A percentile compares a stretch with the other conserved stretches of the same genome.
Evolutionary conservation across 1,140 invertebrate genomes (phyloP).

Genomic region (Yoshiicerus persimilis): DNA sequence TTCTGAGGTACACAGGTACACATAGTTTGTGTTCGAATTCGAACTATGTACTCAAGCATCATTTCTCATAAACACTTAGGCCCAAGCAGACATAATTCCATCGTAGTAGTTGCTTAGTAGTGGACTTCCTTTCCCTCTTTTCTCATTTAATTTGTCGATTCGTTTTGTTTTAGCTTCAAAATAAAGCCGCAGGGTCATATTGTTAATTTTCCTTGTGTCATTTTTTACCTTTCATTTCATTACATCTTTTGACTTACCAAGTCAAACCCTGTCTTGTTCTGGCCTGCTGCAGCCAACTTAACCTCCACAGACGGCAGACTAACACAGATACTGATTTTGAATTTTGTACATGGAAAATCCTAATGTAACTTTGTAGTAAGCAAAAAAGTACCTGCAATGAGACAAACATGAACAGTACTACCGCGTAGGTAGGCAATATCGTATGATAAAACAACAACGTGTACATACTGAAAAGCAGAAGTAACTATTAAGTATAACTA

Average conservation of each 20-base stretch:
- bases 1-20: neutral
- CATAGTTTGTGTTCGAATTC: neutral
- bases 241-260: neutral
- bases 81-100: neutral
- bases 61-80: neutral
- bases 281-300: neutral
- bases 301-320: neutral
- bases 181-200: constrained; percentile 30
- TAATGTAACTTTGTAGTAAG: neutral
- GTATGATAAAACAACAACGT: too few species aligned
- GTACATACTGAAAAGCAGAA: too few species aligned
- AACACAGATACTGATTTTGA: neutral
- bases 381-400: neutral
- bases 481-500: too few species aligned
- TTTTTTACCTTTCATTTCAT: constrained; percentile 37
- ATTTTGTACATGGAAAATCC: neutral
- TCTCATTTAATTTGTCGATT: constrained; percentile 25
- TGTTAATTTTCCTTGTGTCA: constrained; percentile 44
- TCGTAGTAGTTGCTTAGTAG: neutral
- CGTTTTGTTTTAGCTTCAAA: constrained; percentile 30
- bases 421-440: neutral
- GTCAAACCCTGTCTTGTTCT: neutral
- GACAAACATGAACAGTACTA: neutral
- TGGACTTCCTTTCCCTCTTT: constrained; percentile 20
- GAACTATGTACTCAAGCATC: neutral